These are phyloP conservation scores for Drosophila macrospina DNA, from an alignment of 2,888 invertebrate genomes.

Conservation along the genomic window DNA sequence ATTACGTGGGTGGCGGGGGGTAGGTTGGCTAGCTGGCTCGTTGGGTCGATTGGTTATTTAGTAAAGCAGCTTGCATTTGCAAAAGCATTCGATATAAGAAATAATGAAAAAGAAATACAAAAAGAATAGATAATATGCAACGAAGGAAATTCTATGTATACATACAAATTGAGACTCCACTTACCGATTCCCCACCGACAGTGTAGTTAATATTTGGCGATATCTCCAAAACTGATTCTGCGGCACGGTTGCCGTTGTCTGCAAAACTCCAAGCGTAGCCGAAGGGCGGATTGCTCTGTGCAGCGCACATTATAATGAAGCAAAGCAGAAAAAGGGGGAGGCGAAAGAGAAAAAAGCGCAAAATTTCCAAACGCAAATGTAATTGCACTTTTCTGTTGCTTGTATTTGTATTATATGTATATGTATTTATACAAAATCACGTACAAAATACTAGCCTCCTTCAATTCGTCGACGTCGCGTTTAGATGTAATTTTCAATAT, in stretches of 20 bases:
- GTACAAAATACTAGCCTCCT: slow-evolving; percentile 81
- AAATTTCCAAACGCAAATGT: slow-evolving; percentile 82
- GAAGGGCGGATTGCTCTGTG: slow-evolving; percentile 85
- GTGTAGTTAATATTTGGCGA: slow-evolving; percentile 86
- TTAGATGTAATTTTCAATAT: slow-evolving; percentile 64
- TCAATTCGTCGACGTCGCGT: slow-evolving; percentile 62
- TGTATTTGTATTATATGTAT: slow-evolving; percentile 75
- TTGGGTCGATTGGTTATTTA: slow-evolving; percentile 69
- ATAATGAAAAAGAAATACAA: slow-evolving; percentile 45
- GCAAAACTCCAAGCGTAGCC: slow-evolving; percentile 86
- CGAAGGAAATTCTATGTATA: slow-evolving; percentile 61
- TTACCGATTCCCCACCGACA: slow-evolving; percentile 86
- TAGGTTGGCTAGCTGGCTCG: slow-evolving; percentile 45
- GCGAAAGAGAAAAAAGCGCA: slow-evolving; percentile 82
- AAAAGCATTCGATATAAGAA: slow-evolving; percentile 60
- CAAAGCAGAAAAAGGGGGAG: slow-evolving; percentile 65
- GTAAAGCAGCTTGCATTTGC: slow-evolving; percentile 76
- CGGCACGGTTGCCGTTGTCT: slow-evolving; percentile 84
- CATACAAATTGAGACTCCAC: slow-evolving; percentile 66
- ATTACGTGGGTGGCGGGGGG: slow-evolving; percentile 63
- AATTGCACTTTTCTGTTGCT: slow-evolving; percentile 81
- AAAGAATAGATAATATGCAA: slow-evolving; percentile 59
- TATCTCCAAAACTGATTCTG: slow-evolving; percentile 85
- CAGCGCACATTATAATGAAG: slow-evolving; percentile 85
- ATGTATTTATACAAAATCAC: slow-evolving; percentile 78